Percentiles rank a stretch among this genome's conserved stretches.
Conservation (phyloP, 2,797 vertebrate genomes). For the Paedocypris micromegethes region DNA sequence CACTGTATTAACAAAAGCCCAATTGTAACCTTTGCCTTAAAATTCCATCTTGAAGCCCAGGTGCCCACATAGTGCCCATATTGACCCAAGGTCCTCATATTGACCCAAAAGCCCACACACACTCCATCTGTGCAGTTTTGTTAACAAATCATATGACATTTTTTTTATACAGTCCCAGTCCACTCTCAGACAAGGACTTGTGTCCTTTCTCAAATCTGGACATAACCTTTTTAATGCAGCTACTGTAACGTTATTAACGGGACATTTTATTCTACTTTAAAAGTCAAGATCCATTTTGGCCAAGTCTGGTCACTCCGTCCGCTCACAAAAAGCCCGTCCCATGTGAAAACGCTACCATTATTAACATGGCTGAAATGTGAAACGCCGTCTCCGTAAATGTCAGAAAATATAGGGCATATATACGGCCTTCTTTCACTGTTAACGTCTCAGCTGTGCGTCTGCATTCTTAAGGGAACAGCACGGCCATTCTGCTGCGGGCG, state of each 20-base stretch:
- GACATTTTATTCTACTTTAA: constrained; percentile 62
- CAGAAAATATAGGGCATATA: constrained; percentile 54
- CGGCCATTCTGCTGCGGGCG: background rate
- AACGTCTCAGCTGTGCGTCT: constrained; percentile 38
- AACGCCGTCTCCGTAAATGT: constrained; percentile 59
- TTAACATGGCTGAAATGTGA: constrained; percentile 58
- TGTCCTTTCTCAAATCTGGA: constrained; percentile 44
- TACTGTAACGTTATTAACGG: constrained; percentile 59
- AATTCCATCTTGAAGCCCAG: too few relatives aligned
- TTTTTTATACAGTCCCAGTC: constrained; percentile 9
- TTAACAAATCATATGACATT: too few relatives aligned
- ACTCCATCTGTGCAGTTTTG: too few relatives aligned
- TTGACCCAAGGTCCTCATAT: too few relatives aligned
- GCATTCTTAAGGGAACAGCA: constrained; percentile 24
- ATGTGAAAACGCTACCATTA: constrained; percentile 59
- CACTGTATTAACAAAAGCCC: too few relatives aligned
- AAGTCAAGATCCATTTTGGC: constrained; percentile 59
- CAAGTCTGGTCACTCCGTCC: constrained; percentile 35
- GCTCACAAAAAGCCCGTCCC: constrained; percentile 38
- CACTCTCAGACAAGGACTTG: background rate
- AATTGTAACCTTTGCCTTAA: too few relatives aligned
- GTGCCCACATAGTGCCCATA: too few relatives aligned
- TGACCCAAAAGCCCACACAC: too few relatives aligned
- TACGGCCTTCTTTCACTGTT: constrained; percentile 44
- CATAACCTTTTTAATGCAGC: constrained; percentile 47